These are phyloP conservation scores for Netelia virgata DNA, from an alignment of 2,888 invertebrate species.

Conservation along the genomic window DNA sequence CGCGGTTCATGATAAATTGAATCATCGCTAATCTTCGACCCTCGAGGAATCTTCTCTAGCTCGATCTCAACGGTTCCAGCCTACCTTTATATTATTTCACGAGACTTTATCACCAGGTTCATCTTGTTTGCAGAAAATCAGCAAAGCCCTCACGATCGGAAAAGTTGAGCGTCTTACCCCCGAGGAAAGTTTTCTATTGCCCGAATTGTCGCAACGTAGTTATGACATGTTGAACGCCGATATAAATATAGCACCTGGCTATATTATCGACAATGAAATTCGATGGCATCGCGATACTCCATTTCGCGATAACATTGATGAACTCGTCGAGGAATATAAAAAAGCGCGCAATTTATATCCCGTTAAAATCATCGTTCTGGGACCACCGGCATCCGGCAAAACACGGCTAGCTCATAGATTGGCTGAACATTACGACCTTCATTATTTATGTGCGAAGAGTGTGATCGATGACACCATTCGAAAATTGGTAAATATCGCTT, in stretches of 20 bases:
- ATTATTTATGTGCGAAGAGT: conserved; percentile 87
- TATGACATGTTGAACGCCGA: conserved; percentile 87
- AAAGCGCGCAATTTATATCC: conserved; percentile 86
- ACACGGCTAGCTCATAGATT: conserved; percentile 87
- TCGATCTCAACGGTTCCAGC: neutral
- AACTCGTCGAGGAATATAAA: conserved; percentile 83
- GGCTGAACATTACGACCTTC: conserved; percentile 87
- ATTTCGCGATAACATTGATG: conserved; percentile 86
- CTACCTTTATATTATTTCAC: neutral
- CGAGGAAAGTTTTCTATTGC: conserved; percentile 87
- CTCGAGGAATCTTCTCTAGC: conserved; percentile 5
- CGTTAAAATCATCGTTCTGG: conserved; percentile 88
- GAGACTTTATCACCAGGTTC: neutral
- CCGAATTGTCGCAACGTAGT: conserved; percentile 86
- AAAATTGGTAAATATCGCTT: conserved; percentile 85
- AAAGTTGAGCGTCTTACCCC: conserved; percentile 86
- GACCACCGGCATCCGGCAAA: conserved; percentile 89
- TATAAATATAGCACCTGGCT: conserved; percentile 87
- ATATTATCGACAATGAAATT: conserved; percentile 86
- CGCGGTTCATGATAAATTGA: conserved; percentile 17
- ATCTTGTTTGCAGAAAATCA: conserved; percentile 82
- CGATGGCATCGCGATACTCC: conserved; percentile 86
- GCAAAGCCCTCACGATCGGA: conserved; percentile 86
- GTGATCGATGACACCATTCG: conserved; percentile 86
- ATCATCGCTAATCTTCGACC: conserved; percentile 9